Base-by-base conservation (phyloP, 1,140 invertebrate species). In the Panagrolaimus sp. region DNA sequence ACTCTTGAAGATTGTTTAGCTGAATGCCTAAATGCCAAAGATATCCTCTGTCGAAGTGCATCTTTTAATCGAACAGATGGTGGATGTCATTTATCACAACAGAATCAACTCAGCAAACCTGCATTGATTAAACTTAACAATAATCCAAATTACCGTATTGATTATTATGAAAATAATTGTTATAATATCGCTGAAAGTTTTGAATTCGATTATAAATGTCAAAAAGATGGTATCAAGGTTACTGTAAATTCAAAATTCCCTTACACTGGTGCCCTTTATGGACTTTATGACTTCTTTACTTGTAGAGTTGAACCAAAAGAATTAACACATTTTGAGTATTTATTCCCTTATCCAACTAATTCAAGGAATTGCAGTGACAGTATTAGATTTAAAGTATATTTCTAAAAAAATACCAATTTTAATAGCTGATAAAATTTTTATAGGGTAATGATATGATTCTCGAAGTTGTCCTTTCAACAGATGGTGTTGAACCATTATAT, bases 151-250 rank as follows among this genome's bases (percentile, higher is more conserved):
- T 82, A 67, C 70, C 72, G 80, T 42, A 78, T 82, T 48, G 80
- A 82, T 51, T 82, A 82, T 66, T 82, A 83, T 63, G 80, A 82
- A 68, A 83, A 83, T 67, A 83, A 82, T 63, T 82, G 80, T 45
- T 77, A 69, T 53, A 82, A 82, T 47, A 72, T 76, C 53, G 83
- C 74, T 47, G 80, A 82, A 47, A 82, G 70, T 16, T 82, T 83
- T 74, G 47, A 46, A 8, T 82, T 82, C 69, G 67, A 71, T 16
- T 73, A 79, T 57, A 72, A 69, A 53, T 82, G 80, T 65, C 67
- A 72, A 43, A 70, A 78, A 23, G 64, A 76, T 51, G 80, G 80
- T 64, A 76, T 82, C 46, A 57, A 69, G 48, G 79, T 78, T 20
- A 45, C 25, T n/a, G 74, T 77, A 13, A 65, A 78, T 57, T 76